Percentiles rank a stretch among this genome's conserved stretches.
Conservation (phyloP, 1,140 invertebrate species). For the Drosophila takahashii region DNA sequence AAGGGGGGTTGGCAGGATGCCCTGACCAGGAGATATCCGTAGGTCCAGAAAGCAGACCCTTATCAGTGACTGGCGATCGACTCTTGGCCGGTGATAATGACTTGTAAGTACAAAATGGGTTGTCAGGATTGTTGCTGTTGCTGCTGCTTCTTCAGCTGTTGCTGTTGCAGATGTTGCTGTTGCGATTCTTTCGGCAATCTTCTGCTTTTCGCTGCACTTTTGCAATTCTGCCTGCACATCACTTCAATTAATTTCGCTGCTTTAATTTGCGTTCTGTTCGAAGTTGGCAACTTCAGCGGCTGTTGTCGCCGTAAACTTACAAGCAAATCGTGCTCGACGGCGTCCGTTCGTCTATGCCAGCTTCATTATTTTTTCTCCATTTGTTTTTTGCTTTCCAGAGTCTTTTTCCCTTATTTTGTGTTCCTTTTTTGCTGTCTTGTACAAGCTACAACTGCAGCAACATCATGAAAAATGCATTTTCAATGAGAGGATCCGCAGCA, state of each 20-base stretch:
- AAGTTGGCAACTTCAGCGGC: constrained; percentile 35
- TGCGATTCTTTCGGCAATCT: constrained; percentile 36
- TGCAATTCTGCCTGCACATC: constrained; percentile 72
- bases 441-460: constrained; percentile 50
- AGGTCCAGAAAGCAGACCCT: constrained; percentile 33
- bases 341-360: constrained; percentile 84
- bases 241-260: constrained; percentile 82
- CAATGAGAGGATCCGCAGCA: constrained; percentile 61
- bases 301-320: constrained; percentile 60
- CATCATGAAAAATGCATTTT: constrained; percentile 84
- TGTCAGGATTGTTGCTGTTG: constrained; percentile 66
- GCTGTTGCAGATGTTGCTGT: constrained; percentile 8
- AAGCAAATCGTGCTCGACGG: constrained; percentile 83
- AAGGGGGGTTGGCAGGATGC: neutral
- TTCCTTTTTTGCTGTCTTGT: constrained; percentile 31
- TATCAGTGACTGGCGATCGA: constrained; percentile 66
- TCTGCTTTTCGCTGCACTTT: constrained; percentile 30
- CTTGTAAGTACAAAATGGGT: constrained; percentile 84
- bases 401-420: constrained; percentile 7
- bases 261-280: constrained; percentile 79
- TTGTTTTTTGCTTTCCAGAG: constrained; percentile 9
- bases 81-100: constrained; percentile 77
- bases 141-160: constrained; percentile 38
- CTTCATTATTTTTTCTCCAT: constrained; percentile 77
- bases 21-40: constrained; percentile 16